Base-by-base conservation (phyloP, 2,113 vertebrate species). In the Elephantulus edwardii region DNA sequence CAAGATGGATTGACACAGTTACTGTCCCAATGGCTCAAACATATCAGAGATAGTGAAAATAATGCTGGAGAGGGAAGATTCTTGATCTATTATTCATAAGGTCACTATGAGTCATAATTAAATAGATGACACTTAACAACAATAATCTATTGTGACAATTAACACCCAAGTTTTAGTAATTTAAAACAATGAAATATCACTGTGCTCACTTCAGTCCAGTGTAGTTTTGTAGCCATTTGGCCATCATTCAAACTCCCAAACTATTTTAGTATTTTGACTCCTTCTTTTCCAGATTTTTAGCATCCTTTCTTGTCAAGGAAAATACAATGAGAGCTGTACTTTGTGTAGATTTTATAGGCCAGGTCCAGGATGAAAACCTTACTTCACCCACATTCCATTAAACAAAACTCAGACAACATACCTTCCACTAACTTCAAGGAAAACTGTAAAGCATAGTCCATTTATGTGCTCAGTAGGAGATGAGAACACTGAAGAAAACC, bases 401-500 rank as follows among this genome's bases (percentile, higher is more conserved):
- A 68, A 6, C 8, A 64, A 24, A 90, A 75, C 1, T 81, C 38
- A 77, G 42, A 70, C 2, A 70, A 70, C 2, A 70, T 10, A 35
- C 50, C 13, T 10, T 10, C 26, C 28, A 13, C 71, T 33, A 48
- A 75, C 14, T 82, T 8, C 44, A 72, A 81, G 10, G 40, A 50
- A 46, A 12, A 33, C 17, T 38, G 24, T 38, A 13, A 64, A 88
- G 62, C 33, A 5, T 28, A 14, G 46, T 40, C 30, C 48, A 12
- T 3, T 24, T 38, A 1, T 70, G 71, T 44, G 52, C 14, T 54
- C 56, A 40, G 12, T 0, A 14, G 70, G 6, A 74, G 33, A 71
- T 2, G 17, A 60, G 26, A 72, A 30, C 20, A 35, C 10, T 1
- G 12, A 46, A 3, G 6, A 77, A 1, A 0, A 52, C 8, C 4